Percentiles rank a stretch among this genome's conserved stretches.
Conservation (phyloP, 2,888 invertebrate species). For the Diplazon laetatorius region DNA sequence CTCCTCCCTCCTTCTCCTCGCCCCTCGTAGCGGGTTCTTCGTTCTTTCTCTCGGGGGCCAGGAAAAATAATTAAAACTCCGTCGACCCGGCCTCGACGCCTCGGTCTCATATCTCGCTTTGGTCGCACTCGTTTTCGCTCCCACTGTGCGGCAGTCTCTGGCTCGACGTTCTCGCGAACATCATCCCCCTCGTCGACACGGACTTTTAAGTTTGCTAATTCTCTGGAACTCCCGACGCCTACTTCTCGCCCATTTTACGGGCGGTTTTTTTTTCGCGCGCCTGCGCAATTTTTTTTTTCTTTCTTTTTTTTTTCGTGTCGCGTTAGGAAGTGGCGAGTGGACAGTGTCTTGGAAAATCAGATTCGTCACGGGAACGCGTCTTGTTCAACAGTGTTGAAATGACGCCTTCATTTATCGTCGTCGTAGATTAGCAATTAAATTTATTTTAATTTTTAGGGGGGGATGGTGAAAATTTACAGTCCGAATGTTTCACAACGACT, state of each 20-base stretch:
- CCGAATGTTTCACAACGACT: no score
- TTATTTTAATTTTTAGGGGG: neutral
- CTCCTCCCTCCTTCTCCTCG: no score
- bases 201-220: slow-evolving; percentile 57
- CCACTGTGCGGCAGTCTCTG: slow-evolving; percentile 6
- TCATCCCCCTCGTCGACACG: neutral
- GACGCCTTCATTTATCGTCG: neutral
- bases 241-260: slow-evolving; percentile 32
- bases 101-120: slow-evolving; percentile 50
- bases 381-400: slow-evolving; percentile 8
- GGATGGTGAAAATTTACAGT: no score
- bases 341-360: slow-evolving; percentile 1
- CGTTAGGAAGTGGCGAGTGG: neutral
- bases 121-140: slow-evolving; percentile 14
- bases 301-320: slow-evolving; percentile 24
- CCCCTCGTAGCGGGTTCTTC: slow-evolving; percentile 14
- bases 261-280: no score
- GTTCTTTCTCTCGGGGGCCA: slow-evolving; percentile 41
- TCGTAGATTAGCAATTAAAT: neutral
- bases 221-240: slow-evolving; percentile 48
- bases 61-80: slow-evolving; percentile 65
- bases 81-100: slow-evolving; percentile 36
- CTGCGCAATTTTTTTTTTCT: slow-evolving; percentile 23
- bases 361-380: neutral
- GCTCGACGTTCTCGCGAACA: slow-evolving; percentile 2